Base-by-base conservation (phyloP, 2,113 vertebrate species). In the Calidris pugnax region DNA sequence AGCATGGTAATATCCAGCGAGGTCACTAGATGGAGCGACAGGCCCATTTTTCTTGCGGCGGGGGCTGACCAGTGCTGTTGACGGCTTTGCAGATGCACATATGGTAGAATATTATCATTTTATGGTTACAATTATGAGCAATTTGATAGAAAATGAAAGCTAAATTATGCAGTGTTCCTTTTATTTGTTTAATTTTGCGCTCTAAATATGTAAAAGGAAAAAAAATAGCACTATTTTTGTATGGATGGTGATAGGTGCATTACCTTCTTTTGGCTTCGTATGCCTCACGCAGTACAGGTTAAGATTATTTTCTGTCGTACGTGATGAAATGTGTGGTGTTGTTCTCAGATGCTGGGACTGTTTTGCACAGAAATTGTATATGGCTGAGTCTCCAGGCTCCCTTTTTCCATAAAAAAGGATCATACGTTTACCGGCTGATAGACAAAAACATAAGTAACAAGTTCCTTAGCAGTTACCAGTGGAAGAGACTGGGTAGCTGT, bases 91-190 rank as follows among this genome's bases (percentile, higher is more conserved):
- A 88, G 97, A 97, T 97, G 97, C 97, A 97, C 97, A 98, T 98
- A 98, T 98, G 98, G 97, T 94, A 95, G 97, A 94, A 86, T 98
- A 98, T 98, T 98, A 97, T 97, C 97, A 89, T 98, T 98, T 98
- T 98, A 98, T 98, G 96, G 98, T 98, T 98, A 98, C 97, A 97
- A 98, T 98, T 98, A 98, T 97, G 97, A 98, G 97, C 98, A 98
- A 98, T 98, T 98, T 98, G 96, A 98, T 98, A 97, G 93, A 95
- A 98, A 98, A 98, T 62, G 95, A 98, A 98, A 98, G 97, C 95
- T 98, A 97, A 98, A 98, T 98, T 98, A 97, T 98, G 95, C 95
- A 90, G 95, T 95, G 92, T 97, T 98, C 96, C 93, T 97, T 98
- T 97, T 98, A 98, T 98, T 98, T 98, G 98, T 98, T 98, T 98